Conservation (phyloP, 2,797 vertebrate genomes). For the Anisognathus igniventris region DNA sequence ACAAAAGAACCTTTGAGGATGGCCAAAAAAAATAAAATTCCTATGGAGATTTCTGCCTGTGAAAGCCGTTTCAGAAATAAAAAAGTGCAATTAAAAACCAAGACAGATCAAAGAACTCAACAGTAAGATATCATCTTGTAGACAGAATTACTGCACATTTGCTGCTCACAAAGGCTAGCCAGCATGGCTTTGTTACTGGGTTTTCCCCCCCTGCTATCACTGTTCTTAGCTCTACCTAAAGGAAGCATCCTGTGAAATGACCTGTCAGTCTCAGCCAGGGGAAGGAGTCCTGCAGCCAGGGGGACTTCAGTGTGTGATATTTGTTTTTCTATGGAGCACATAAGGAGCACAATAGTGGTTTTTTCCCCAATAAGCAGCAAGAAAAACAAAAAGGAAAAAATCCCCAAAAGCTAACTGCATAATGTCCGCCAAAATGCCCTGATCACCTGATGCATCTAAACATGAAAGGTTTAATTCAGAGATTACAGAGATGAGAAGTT, state of each 20-base stretch:
- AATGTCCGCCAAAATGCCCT: not conserved
- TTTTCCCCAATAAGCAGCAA: not conserved
- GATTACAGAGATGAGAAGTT: not conserved
- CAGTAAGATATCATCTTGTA: not conserved
- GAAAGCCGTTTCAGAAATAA: not conserved
- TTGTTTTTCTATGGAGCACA: not conserved
- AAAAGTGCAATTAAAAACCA: not conserved
- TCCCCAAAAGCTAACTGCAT: fast-evolving
- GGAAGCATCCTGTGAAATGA: not conserved
- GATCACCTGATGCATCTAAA: not conserved
- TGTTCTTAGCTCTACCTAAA: not conserved
- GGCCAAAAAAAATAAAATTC: not conserved
- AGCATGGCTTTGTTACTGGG: not conserved
- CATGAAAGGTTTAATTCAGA: not conserved
- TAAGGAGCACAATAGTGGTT: fast-evolving
- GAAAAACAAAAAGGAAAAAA: not conserved
- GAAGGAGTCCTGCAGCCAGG: not conserved
- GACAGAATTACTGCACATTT: not conserved
- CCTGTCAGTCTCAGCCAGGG: not conserved
- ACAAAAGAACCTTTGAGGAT: constrained; percentile 1
- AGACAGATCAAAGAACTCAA: not conserved
- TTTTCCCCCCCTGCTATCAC: too few relatives aligned
- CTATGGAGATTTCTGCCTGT: not conserved
- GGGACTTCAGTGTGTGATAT: not conserved
- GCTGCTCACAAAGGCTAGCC: not conserved